Evolutionary conservation across 2,888 invertebrate species (phyloP).

Genomic region (Drosophila recens): DNA sequence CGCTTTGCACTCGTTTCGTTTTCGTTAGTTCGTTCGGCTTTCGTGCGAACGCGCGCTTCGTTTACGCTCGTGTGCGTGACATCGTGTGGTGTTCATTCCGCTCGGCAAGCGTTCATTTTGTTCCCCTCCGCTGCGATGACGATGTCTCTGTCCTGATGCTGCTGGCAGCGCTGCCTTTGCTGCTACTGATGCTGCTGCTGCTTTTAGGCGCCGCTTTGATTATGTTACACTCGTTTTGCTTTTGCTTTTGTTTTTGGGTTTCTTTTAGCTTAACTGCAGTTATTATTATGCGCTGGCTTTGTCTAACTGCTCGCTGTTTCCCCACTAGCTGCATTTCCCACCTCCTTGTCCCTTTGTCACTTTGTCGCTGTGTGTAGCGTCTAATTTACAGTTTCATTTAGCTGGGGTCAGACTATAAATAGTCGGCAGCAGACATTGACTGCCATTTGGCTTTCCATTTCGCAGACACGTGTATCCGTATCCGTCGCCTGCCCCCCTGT

Average conservation of each 20-base stretch:
- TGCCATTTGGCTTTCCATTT: slow-evolving; percentile 78
- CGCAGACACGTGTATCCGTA: slow-evolving; percentile 68
- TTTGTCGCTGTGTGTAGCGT: slow-evolving; percentile 43
- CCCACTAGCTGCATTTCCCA: not conserved
- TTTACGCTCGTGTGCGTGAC: slow-evolving; percentile 17
- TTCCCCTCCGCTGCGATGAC: slow-evolving; percentile 49
- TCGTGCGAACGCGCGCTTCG: slow-evolving; percentile 31
- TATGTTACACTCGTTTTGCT: slow-evolving; percentile 42
- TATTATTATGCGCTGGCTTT: slow-evolving; percentile 78
- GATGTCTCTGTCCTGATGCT: slow-evolving; percentile 8
- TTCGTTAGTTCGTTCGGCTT: slow-evolving; percentile 1
- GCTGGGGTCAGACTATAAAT: slow-evolving; percentile 79
- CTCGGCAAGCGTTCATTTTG: slow-evolving; percentile 54
- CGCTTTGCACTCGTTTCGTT: slow-evolving; percentile 53
- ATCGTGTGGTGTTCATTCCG: slow-evolving; percentile 55
- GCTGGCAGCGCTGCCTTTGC: slow-evolving; percentile 16
- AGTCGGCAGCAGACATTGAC: slow-evolving; percentile 79
- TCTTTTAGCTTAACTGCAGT: slow-evolving; percentile 63
- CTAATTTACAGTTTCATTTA: slow-evolving; percentile 81
- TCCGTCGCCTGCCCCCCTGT: not conserved
- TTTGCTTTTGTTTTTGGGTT: slow-evolving; percentile 30
- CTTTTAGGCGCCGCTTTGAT: slow-evolving; percentile 65
- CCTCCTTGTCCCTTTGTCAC: not conserved
- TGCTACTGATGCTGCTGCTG: slow-evolving; percentile 29
- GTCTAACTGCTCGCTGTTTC: slow-evolving; percentile 39